Base-by-base conservation (phyloP, 2,797 vertebrate genomes). In the Syngnathus acus region DNA sequence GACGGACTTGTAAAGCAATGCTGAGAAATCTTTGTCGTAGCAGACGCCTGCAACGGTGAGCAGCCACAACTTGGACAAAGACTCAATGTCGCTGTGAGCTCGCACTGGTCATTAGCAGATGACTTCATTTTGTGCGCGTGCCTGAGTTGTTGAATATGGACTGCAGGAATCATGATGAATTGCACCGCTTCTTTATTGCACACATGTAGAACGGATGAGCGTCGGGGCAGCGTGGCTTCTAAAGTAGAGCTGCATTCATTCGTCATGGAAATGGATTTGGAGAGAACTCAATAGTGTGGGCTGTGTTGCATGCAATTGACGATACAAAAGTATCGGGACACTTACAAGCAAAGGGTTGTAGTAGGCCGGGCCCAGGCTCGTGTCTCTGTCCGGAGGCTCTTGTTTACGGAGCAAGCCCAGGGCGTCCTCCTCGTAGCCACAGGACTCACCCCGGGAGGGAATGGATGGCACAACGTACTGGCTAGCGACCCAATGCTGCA, bases 181-280 rank as follows among this genome's bases (percentile, higher is more conserved):
- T 85, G 75, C 84, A 89, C 89, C 77, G 89, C 84, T 88, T 23
- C 55, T 57, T 57, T 80, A 81, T 84, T 62, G 39, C 39, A 91
- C 93, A 92, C 92, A 93, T 90, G 77, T 83, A 79, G 92, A 95
- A 94, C 93, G 89, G 90, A 96, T 94, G 90, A 92, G 90, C 87
- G 85, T 57, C 82, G 86, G 88, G 81, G 78, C 79, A 86, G 83
- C 86, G 82, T 78, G 89, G 89, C 85, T 92, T 92, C 89, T 88
- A 68, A 91, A 87, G 84, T 82, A 87, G 88, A 82, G 82, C 88
- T 89, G 78, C 85, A 78, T 75, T 94, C 92, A 95, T 94, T 94
- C 94, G 91, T 88, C 91, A 93, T 92, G 91, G 88, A 94, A 95
- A 93, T 88, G 89, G 82, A 84, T 92, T 92, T 87, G 77, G 70